phyloP scores from a whole-genome alignment of 2,888 invertebrate genomes.

The Drosophila gaucha region DNA sequence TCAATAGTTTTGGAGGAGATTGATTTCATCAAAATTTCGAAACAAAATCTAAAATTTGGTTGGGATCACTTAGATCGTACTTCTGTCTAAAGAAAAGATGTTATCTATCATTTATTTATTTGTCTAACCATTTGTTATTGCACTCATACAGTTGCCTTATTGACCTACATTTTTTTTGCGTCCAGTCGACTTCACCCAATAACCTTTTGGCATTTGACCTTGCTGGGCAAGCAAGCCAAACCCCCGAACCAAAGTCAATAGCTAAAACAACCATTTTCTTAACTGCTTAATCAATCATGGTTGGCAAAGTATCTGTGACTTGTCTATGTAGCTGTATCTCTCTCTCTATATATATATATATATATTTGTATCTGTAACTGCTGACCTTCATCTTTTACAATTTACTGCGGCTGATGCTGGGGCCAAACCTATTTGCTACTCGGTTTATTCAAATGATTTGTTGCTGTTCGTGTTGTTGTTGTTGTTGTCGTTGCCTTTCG shows the following conservation, averaged over 20 bases:
- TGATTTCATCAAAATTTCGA: too few species aligned
- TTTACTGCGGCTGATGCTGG: slow-evolving; percentile 47
- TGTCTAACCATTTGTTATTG: not conserved
- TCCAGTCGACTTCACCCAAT: slow-evolving; percentile 20
- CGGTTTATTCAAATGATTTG: slow-evolving; percentile 62
- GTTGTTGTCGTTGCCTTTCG: slow-evolving; percentile 45
- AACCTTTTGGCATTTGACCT: slow-evolving; percentile 45
- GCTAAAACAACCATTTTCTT: slow-evolving; percentile 53
- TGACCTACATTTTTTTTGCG: slow-evolving; percentile 39
- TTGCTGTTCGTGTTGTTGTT: slow-evolving; percentile 29
- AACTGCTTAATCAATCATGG: slow-evolving; percentile 71
- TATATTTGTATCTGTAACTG: slow-evolving; percentile 71
- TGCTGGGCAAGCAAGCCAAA: slow-evolving; percentile 46
- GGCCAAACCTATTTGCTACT: slow-evolving; percentile 67
- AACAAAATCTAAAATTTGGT: too few species aligned
- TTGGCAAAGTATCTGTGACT: slow-evolving; percentile 46
- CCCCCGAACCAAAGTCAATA: slow-evolving; percentile 56
- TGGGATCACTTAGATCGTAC: too few species aligned
- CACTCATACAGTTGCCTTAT: too few species aligned
- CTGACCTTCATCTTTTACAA: slow-evolving; percentile 74
- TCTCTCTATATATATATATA: slow-evolving; percentile 6
- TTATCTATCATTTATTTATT: not conserved
- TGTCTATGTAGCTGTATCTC: slow-evolving; percentile 11
- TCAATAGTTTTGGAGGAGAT: too few species aligned
- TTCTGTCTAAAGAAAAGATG: too few species aligned